Conservation (phyloP, 2,797 vertebrate species). For the Falco rusticolus region DNA sequence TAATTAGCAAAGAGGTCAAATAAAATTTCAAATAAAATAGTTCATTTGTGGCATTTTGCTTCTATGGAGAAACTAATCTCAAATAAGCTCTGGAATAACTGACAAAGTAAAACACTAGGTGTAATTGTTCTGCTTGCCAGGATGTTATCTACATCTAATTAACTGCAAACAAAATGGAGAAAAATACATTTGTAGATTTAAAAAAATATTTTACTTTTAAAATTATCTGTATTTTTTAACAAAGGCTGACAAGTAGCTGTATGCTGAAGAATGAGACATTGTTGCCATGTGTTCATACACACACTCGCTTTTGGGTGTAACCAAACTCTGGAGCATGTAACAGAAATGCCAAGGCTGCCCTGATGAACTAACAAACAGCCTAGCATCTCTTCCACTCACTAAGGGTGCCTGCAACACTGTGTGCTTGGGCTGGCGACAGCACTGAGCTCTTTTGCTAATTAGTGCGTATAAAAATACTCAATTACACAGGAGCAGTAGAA, state of each 20-base stretch:
- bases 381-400: not conserved
- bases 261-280: fast-evolving
- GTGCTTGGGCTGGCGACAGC: not conserved
- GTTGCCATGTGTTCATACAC: fast-evolving
- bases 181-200: not conserved
- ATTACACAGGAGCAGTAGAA: not conserved
- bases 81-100: not conserved
- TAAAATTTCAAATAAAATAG: constrained; percentile 46
- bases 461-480: not conserved
- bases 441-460: not conserved
- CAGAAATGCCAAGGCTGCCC: not conserved
- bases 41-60: not conserved
- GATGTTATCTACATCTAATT: not conserved
- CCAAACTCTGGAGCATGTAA: not conserved
- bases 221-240: not conserved
- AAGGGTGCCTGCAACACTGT: not conserved
- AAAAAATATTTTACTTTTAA: not conserved
- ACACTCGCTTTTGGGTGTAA: not conserved
- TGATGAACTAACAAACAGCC: not conserved
- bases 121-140: not conserved
- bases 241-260: not conserved
- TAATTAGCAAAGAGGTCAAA: constrained; percentile 72
- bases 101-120: not conserved
- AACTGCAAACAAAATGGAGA: not conserved
- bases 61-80: not conserved